Evolutionary conservation across 2,797 vertebrate genomes (phyloP).

Genomic region (Rhinichthys osculus): DNA sequence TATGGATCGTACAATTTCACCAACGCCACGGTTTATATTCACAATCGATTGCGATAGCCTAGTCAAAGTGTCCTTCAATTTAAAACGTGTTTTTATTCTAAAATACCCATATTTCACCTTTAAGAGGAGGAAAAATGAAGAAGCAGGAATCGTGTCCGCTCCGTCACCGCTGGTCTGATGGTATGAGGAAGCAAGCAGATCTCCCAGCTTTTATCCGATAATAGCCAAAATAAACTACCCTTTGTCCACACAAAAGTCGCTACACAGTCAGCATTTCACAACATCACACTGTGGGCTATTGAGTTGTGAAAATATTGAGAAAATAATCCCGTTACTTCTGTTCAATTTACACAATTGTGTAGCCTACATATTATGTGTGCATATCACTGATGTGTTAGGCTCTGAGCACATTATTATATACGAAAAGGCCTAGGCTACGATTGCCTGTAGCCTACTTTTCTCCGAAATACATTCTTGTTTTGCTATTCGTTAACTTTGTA

Average conservation of each 20-base stretch:
- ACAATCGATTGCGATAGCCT: background rate
- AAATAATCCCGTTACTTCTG: background rate
- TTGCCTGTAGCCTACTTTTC: background rate
- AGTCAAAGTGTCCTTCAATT: background rate
- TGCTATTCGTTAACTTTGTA: background rate
- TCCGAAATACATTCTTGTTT: background rate
- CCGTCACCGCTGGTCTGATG: background rate
- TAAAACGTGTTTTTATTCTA: background rate
- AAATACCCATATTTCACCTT: too few relatives aligned
- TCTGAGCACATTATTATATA: background rate
- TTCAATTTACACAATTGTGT: background rate
- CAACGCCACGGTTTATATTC: background rate
- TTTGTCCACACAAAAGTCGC: background rate
- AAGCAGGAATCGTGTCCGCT: background rate
- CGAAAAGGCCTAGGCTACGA: background rate
- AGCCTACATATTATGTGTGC: background rate
- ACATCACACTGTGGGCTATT: background rate
- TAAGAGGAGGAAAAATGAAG: background rate
- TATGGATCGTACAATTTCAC: background rate
- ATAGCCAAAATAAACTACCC: background rate
- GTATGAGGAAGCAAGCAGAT: background rate
- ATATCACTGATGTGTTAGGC: background rate
- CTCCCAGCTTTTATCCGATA: background rate
- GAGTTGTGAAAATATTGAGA: background rate
- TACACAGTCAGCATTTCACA: background rate